A percentile compares a stretch with the other conserved stretches of the same genome.
Conservation (phyloP, 2,113 vertebrate species). For the Tenrec ecaudatus region DNA sequence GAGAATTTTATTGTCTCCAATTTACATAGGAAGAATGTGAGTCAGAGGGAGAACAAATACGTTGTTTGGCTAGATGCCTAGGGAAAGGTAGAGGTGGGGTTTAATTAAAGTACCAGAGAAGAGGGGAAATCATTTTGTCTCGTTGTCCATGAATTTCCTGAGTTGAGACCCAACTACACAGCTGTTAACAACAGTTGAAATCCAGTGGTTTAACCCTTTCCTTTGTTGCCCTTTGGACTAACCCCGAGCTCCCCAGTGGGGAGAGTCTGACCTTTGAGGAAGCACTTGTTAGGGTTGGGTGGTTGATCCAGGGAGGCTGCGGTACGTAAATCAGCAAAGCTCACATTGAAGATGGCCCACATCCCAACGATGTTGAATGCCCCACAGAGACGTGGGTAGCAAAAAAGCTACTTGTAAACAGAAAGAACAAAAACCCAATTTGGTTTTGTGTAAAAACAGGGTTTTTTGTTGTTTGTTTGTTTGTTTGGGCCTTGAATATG, state of each 20-base stretch:
- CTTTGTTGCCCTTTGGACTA: neutral
- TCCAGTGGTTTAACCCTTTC: too few species aligned
- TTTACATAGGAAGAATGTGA: neutral
- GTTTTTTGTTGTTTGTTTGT: neutral
- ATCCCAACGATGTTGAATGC: neutral
- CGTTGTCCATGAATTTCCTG: neutral
- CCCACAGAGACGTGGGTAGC: neutral
- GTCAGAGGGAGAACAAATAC: neutral
- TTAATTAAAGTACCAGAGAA: neutral
- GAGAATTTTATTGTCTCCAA: neutral
- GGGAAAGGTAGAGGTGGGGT: neutral
- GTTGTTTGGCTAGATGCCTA: neutral
- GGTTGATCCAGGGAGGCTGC: neutral
- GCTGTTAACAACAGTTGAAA: neutral
- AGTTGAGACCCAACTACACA: too few species aligned
- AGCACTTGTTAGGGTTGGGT: neutral
- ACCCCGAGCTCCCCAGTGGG: neutral
- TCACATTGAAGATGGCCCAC: neutral
- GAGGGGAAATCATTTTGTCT: neutral
- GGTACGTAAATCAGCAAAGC: neutral
- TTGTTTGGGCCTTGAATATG: too few species aligned
- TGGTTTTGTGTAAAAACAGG: neutral
- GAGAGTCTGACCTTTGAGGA: neutral
- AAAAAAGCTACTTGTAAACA: slow-evolving; percentile 13
- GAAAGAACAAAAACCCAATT: neutral